A percentile compares a stretch with the other conserved stretches of the same genome.
phyloP scores from a whole-genome alignment of 2,797 vertebrate species.

The Phaenicophaeus curvirostris region DNA sequence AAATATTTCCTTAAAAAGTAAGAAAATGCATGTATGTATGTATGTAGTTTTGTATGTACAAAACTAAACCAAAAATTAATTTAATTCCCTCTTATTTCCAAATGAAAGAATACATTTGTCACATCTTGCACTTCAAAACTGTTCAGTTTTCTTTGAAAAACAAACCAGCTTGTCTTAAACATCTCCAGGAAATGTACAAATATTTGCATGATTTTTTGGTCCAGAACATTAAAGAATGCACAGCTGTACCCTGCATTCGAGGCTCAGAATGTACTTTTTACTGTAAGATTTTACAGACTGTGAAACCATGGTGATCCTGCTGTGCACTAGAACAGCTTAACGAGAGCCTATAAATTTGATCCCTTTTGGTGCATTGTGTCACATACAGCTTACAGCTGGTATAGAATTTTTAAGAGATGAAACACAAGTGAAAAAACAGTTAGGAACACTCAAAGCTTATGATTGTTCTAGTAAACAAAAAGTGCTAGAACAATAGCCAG shows the following conservation, averaged over 20 bases:
- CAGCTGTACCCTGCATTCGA: background rate
- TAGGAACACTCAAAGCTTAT: background rate
- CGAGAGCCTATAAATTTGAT: background rate
- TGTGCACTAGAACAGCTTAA: background rate
- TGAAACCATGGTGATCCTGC: background rate
- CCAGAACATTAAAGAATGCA: background rate
- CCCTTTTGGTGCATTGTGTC: background rate
- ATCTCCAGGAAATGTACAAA: background rate
- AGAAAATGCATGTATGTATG: background rate
- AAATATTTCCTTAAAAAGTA: background rate
- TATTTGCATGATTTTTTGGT: background rate
- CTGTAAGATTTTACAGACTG: background rate
- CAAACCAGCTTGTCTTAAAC: background rate
- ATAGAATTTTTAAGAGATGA: background rate
- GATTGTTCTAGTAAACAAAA: background rate
- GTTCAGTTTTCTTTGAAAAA: background rate
- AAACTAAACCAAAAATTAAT: background rate
- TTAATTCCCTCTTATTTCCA: background rate
- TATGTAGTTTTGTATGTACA: too few relatives aligned
- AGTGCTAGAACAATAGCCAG: background rate
- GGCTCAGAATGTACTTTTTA: background rate
- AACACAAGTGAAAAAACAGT: background rate
- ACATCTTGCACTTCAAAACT: background rate
- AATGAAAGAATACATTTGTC: background rate
- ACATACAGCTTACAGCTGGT: background rate